phyloP scores from a whole-genome alignment of 2,888 invertebrate genomes.

The Nyleta sp. region DNA sequence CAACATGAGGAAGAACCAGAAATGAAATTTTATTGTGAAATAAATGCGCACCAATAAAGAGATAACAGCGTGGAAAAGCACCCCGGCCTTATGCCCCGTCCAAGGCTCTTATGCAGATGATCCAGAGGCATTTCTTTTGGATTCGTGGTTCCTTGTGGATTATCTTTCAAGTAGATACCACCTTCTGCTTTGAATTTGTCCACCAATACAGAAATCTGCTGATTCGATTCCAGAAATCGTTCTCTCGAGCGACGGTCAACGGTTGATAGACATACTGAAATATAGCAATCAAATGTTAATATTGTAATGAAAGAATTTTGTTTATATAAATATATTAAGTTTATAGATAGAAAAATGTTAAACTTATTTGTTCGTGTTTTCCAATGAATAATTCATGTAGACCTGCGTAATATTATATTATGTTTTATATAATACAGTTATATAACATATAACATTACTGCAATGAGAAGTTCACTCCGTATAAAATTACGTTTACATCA shows the following conservation, averaged over 20 bases:
- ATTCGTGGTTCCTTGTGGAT: constrained; percentile 76
- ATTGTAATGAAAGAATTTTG: background rate
- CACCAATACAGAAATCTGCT: constrained; percentile 95
- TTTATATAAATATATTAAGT: no score
- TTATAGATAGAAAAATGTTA: no score
- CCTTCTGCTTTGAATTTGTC: constrained; percentile 96
- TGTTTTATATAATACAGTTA: no score
- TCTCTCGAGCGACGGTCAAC: constrained; percentile 93
- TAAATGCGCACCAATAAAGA: constrained; percentile 74
- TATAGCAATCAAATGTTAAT: no score
- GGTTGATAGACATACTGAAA: constrained; percentile 89
- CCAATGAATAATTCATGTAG: no score
- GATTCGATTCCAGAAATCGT: constrained; percentile 95
- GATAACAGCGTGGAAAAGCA: constrained; percentile 79
- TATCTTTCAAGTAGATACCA: constrained; percentile 87
- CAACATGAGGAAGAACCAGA: no score
- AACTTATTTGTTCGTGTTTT: no score
- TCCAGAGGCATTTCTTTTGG: constrained; percentile 77
- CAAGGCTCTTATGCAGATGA: constrained; percentile 77
- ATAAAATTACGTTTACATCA: no score
- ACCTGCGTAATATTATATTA: no score
- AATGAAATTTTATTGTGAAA: no score
- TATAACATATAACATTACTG: no score
- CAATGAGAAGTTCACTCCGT: no score
- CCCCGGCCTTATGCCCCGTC: constrained; percentile 79